Conservation (phyloP, 2,113 vertebrate genomes). For the Pseudopodoces humilis region DNA sequence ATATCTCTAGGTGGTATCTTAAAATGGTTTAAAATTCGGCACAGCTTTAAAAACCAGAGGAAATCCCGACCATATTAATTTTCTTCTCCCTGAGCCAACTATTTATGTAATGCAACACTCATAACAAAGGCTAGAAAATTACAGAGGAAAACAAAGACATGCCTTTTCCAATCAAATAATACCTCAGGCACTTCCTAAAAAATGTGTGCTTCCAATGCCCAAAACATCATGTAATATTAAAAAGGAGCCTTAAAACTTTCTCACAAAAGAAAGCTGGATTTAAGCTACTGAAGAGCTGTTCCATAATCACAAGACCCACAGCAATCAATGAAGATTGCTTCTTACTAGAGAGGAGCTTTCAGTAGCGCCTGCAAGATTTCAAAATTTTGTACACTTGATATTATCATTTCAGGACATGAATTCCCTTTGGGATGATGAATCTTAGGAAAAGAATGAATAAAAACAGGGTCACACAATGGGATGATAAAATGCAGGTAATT, state of each 20-base stretch:
- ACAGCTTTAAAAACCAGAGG: conserved; percentile 2
- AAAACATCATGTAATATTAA: conserved; percentile 48
- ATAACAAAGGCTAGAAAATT: conserved; percentile 23
- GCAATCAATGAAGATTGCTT: conserved; percentile 55
- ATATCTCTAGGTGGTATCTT: not conserved
- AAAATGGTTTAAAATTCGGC: conserved; percentile 1
- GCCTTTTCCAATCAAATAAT: conserved; percentile 14
- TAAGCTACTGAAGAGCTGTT: conserved; percentile 12
- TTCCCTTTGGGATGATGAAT: not conserved
- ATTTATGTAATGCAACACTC: conserved; percentile 23
- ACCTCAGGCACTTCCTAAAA: conserved; percentile 25
- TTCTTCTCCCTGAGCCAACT: not conserved
- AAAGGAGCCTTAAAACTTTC: conserved; percentile 15
- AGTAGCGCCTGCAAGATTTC: not conserved
- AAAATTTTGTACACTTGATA: conserved; percentile 10
- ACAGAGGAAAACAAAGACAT: conserved; percentile 25
- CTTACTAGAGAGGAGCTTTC: conserved; percentile 13
- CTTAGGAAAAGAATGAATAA: not conserved
- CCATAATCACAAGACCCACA: conserved; percentile 30
- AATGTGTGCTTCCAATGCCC: not conserved
- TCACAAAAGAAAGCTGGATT: conserved; percentile 30
- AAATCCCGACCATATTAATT: not conserved
- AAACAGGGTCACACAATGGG: not conserved
- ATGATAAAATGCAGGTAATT: not conserved
- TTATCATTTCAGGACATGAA: conserved; percentile 6